Percentiles rank a stretch among this genome's conserved stretches.
These are phyloP conservation scores for Anabas testudineus DNA, from an alignment of 2,797 vertebrate species.

Conservation along the genomic window DNA sequence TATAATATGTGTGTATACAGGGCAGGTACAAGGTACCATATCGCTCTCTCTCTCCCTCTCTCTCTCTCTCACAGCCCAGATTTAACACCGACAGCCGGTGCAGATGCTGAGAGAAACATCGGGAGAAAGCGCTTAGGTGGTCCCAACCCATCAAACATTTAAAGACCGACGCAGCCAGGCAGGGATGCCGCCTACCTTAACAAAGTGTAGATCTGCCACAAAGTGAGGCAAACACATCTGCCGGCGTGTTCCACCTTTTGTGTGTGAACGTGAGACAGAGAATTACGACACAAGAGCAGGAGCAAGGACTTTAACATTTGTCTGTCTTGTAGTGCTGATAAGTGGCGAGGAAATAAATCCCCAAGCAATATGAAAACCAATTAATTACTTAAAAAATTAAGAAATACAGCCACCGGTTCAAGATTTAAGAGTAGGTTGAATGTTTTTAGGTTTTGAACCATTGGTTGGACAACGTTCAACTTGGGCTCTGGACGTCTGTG, in stretches of 20 bases:
- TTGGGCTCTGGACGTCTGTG: neutral
- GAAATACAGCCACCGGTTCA: neutral
- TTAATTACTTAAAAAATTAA: neutral
- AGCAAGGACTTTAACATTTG: neutral
- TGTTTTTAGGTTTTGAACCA: neutral
- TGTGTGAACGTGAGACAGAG: slow-evolving; percentile 2
- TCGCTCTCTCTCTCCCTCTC: slow-evolving; percentile 25
- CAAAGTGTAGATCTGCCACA: slow-evolving; percentile 37
- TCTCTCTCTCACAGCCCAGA: slow-evolving; percentile 31
- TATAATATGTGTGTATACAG: neutral
- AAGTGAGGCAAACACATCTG: slow-evolving; percentile 11
- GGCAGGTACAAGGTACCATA: neutral
- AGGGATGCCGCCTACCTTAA: slow-evolving; percentile 21
- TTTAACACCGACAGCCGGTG: slow-evolving; percentile 48
- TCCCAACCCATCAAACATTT: slow-evolving; percentile 76
- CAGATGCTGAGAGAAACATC: slow-evolving; percentile 51
- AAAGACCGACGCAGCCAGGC: slow-evolving; percentile 51
- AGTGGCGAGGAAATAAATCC: neutral
- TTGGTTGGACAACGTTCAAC: neutral
- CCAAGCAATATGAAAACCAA: neutral
- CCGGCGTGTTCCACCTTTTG: neutral
- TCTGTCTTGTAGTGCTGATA: neutral
- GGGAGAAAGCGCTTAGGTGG: slow-evolving; percentile 48
- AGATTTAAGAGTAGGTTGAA: neutral
- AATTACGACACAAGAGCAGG: neutral